Base-by-base conservation (phyloP, 2,113 vertebrate species). In the Hydropotes inermis region DNA sequence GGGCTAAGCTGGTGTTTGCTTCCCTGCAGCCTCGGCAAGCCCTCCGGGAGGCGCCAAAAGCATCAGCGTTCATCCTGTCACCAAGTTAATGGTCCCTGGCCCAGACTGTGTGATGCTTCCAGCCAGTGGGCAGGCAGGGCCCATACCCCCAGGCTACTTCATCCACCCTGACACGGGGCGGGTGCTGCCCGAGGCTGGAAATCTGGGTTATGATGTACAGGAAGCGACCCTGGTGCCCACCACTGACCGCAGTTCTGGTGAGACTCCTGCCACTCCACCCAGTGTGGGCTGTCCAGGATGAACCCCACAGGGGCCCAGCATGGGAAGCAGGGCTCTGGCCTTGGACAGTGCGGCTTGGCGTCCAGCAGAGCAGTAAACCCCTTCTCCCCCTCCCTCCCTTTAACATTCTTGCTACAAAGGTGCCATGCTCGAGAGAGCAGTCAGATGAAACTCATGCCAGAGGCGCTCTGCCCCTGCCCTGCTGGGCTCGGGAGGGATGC, bases 141-240 rank as follows among this genome's bases (percentile, higher is more conserved):
- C 99, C 0, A 98, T 99, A 57, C 99, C 99, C 0, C 57, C 97
- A 0, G 98, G 99, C 87, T 99, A 98, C 97, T 99, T 99, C 82
- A 82, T 99, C 52, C 99, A 99, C 95, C 99, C 99, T 0, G 98
- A 99, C 79, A 99, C 99, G 0, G 99, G 99, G 43, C 98, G 97
- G n/a, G 97, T 99, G 33, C 98, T 99, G 91, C 99, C 99, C 0
- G 60, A 99, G 36, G 97, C 98, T 25, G 99, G 99, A 16, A 99
- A 99, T 1, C 87, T 99, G 67, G 99, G 99, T 47, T 99, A 99
- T 1, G 99, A 99, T 94, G 98, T 99, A 8, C 58, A 96, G 60
- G 98, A 84, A 30, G 99, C 99, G 3, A 98, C 97, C 27, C 97
- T 99, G 89, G 98, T 99, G 83, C 98, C 99, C 27, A 98, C 98